Evolutionary conservation across 2,797 vertebrate genomes (phyloP).

Genomic region (Saxicola maurus): DNA sequence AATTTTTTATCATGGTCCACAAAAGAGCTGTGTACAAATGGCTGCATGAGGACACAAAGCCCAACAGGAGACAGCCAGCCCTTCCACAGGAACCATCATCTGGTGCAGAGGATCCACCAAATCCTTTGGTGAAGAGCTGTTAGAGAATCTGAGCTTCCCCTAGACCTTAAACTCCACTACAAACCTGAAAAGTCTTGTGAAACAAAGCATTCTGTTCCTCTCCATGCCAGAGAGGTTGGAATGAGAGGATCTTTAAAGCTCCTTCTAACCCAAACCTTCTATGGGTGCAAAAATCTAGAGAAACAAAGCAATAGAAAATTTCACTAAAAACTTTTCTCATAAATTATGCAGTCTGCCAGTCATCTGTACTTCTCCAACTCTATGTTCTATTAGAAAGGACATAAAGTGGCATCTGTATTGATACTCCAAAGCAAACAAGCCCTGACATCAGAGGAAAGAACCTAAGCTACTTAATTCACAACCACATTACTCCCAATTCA

Average conservation of each 20-base stretch:
- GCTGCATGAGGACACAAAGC: not conserved
- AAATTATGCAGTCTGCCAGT: not conserved
- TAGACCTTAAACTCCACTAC: not conserved
- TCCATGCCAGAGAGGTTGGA: accelerated
- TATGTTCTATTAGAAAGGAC: not conserved
- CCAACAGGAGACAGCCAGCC: not conserved
- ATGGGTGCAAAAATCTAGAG: not conserved
- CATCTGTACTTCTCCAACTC: not conserved
- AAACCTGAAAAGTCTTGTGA: not conserved
- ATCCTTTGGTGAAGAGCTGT: not conserved
- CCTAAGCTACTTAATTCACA: not conserved
- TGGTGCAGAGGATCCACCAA: not conserved
- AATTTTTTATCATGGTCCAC: not conserved
- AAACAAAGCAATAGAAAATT: not conserved
- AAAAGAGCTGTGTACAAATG: not conserved
- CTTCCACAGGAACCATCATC: not conserved
- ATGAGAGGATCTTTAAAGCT: not conserved
- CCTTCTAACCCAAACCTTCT: not conserved
- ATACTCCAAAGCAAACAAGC: not conserved
- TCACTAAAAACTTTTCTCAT: not conserved
- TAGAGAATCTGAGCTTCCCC: not conserved
- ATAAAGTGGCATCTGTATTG: not conserved
- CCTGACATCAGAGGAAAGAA: not conserved
- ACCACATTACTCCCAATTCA: not conserved
- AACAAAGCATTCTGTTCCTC: not conserved